A percentile compares a stretch with the other conserved stretches of the same genome.
Evolutionary conservation across 2,888 invertebrate genomes (phyloP).

Genomic region (Hypomecis punctinalis): DNA sequence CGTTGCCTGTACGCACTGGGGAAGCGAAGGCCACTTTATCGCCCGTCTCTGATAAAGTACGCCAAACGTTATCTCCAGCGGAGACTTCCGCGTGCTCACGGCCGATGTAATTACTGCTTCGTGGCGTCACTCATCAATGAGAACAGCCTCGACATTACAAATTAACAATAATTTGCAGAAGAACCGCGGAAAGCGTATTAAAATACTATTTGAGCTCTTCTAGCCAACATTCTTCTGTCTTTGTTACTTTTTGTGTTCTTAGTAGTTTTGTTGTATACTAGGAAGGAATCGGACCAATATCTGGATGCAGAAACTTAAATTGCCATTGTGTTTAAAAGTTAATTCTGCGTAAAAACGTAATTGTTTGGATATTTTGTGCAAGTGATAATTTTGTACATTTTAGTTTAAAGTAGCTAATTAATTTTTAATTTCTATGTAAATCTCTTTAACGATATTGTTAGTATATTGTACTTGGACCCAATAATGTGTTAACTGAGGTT

Average conservation of each 20-base stretch:
- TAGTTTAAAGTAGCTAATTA: too few species aligned
- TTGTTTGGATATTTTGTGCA: neutral
- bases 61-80: constrained; percentile 75
- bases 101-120: constrained; percentile 65
- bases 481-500: too few species aligned
- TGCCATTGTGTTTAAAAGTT: neutral
- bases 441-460: too few species aligned
- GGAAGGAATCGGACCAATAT: too few species aligned
- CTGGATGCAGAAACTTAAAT: too few species aligned
- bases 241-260: too few species aligned
- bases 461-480: too few species aligned
- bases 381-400: too few species aligned
- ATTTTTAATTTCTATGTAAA: too few species aligned
- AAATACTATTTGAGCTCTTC: neutral
- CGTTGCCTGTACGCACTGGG: constrained; percentile 44
- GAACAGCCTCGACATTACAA: constrained; percentile 31
- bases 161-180: constrained; percentile 9
- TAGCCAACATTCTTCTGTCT: too few species aligned
- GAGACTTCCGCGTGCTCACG: constrained; percentile 79
- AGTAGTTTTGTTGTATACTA: too few species aligned
- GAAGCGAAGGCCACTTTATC: constrained; percentile 70
- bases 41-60: constrained; percentile 69
- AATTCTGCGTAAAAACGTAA: neutral
- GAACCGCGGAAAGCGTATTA: constrained; percentile 2
- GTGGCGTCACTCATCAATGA: constrained; percentile 48